Base-by-base conservation (phyloP, 2,113 vertebrate species). In the Chloropsis hardwickii region DNA sequence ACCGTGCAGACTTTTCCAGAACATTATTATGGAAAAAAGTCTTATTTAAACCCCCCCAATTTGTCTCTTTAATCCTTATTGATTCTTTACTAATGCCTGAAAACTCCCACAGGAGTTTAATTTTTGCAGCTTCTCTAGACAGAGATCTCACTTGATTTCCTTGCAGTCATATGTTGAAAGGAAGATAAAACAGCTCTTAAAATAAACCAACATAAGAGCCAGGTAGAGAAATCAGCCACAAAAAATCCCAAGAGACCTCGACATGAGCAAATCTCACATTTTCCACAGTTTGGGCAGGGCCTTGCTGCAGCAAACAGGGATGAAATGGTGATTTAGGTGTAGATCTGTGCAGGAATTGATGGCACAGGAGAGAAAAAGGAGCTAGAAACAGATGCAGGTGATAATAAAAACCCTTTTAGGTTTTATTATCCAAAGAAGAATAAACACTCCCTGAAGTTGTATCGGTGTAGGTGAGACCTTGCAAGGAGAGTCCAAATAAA, bases 41-140 rank as follows among this genome's bases (percentile, higher is more conserved):
- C 39, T 53, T 19, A 44, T 12, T 65, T 12, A 7, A 25, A 29
- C 1, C 0, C 1, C 4, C 8, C 8, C 1, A 2, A 9, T 12
- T 29, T 42, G 7, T 11, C 24, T 37, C 27, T 83, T 69, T 53
- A 69, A 40, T 51, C 16, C 15, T 54, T 33, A 25, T 11, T 9
- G 33, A 42, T 16, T 3, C 33, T 90, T 61, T 45, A 21, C 14
- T 9, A 70, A 23, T 3, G 1, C 25, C 35, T 23, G 19, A 18
- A 7, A 73, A 50, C 5, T 54, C 44, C 27, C 27, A 31, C 17
- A 10, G 35, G 45, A 67, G 4, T 12, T 73, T 6, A 11, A 56
- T 9, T 45, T 61, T 61, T 54, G 12, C 73, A 65, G 53, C 6
- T 42, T 12, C 45, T 69, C 31, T 29, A 14, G 12, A 21, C 12